Evolutionary conservation across 2,888 invertebrate species (phyloP).

Genomic region (Venustoraphidia nigricollis): DNA sequence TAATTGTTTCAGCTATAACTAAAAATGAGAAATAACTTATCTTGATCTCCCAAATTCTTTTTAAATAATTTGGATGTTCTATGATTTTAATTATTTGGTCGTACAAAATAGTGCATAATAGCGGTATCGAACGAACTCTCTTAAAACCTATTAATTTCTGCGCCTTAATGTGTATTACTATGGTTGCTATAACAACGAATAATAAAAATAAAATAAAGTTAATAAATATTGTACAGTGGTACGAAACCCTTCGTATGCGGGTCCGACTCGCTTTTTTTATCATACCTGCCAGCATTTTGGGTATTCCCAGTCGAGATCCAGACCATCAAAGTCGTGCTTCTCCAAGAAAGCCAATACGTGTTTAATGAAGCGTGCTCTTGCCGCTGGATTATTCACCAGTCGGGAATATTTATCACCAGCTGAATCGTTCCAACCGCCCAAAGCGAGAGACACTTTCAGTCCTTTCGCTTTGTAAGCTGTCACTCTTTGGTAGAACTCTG

Average conservation of each 20-base stretch:
- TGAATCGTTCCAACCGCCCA: slow-evolving; percentile 95
- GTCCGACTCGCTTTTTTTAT: no score
- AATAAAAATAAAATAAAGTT: no score
- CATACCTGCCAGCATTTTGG: slow-evolving; percentile 74
- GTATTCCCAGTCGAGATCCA: slow-evolving; percentile 93
- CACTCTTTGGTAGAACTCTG: slow-evolving; percentile 73
- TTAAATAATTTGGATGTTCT: no score
- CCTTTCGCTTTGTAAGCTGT: slow-evolving; percentile 62
- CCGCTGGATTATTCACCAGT: slow-evolving; percentile 58
- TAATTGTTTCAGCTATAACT: not conserved
- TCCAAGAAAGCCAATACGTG: slow-evolving; percentile 63
- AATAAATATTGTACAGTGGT: no score
- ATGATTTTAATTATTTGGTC: no score
- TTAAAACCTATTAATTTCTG: no score
- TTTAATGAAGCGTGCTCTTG: slow-evolving; percentile 56
- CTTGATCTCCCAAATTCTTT: no score
- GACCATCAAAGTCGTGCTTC: slow-evolving; percentile 75
- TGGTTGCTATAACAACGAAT: no score
- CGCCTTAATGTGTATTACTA: no score
- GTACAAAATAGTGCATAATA: no score
- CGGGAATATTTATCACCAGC: slow-evolving; percentile 80
- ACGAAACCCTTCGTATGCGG: no score
- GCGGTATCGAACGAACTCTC: no score
- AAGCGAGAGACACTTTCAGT: slow-evolving; percentile 69
- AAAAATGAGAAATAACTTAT: not conserved